Base-by-base conservation (phyloP, 1,140 invertebrate genomes). In the Meteorus sp. region DNA sequence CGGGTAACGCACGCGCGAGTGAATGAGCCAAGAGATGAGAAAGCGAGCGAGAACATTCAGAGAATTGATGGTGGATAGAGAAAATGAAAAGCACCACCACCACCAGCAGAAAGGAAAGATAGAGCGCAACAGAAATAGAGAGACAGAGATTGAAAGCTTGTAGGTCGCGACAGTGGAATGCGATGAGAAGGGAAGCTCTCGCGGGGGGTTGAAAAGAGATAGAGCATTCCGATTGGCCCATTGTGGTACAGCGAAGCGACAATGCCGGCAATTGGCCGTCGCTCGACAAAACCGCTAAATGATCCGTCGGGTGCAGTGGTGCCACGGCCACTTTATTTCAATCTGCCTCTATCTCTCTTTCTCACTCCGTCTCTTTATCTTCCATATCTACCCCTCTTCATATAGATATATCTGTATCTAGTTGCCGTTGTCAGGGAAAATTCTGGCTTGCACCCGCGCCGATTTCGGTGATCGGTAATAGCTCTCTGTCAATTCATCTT, bases 221-320 rank as follows among this genome's bases (percentile, higher is more conserved):
- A 68, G 70, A 74, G 63, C 64, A 77, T 79, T 79, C 75, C 76
- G 74, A 79, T 80, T 80, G 78, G 75, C 75, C 78, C 75, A 79
- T 79, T 80, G 77, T 78, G 75, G 76, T 74, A 76, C 75, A 78
- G 70, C 75, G 66, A 72, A 77, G 76, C 77, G 76, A 80, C 77
- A 79, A 78, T 79, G 76, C 75, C 77, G 71, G 74, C 78, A 79
- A 80, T 79, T 80, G 79, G 77, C 74, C 76, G 76, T 79, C 78
- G 80, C 77, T 79, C 75, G 79, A 80, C 78, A 79, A 81, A 81
- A 81, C 76, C 77, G 78, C 77, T 79, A 80, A 80, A 80, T 77
- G 78, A 78, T 80, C 76, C 71, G 72, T 72, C 73, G 68, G 70
- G 69, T 72, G 72, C 70, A 74, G 69, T 73, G 75, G 70, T 73